Conservation (phyloP, 2,888 invertebrate species). For the Abrostola tripartita region DNA sequence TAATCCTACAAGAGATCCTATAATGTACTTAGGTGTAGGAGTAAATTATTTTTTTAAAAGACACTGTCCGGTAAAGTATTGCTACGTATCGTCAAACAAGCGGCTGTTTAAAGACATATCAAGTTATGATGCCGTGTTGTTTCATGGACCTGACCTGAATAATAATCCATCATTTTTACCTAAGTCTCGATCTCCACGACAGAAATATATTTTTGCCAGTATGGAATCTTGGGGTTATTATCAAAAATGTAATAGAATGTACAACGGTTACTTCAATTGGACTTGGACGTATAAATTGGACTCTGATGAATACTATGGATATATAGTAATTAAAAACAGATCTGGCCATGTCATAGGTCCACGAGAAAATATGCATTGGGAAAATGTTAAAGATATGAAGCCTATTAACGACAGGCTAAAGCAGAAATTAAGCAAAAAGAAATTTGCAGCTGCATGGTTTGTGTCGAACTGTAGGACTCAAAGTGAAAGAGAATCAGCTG, state of each 20-base stretch:
- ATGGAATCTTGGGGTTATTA: constrained; percentile 73
- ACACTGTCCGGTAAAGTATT: constrained; percentile 69
- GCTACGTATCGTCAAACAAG: constrained; percentile 68
- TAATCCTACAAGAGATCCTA: constrained; percentile 57
- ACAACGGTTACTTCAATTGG: constrained; percentile 75
- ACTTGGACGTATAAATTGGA: constrained; percentile 74
- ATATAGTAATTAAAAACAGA: constrained; percentile 64
- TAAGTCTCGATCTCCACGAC: constrained; percentile 58
- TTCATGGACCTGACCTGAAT: constrained; percentile 66
- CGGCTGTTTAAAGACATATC: constrained; percentile 56
- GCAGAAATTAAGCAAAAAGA: constrained; percentile 58
- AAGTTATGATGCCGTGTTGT: constrained; percentile 70
- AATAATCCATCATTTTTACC: constrained; percentile 49
- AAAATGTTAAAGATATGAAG: constrained; percentile 62
- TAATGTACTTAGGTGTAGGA: constrained; percentile 60
- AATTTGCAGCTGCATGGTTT: constrained; percentile 66
- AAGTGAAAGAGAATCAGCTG: constrained; percentile 49
- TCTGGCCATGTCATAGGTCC: constrained; percentile 64
- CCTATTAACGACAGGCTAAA: constrained; percentile 62
- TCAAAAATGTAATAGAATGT: constrained; percentile 58
- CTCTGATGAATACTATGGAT: constrained; percentile 71
- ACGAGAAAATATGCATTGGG: constrained; percentile 66
- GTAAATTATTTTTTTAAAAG: constrained; percentile 62
- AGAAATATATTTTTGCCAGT: constrained; percentile 69
- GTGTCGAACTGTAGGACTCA: constrained; percentile 58